phyloP scores from a whole-genome alignment of 2,797 vertebrate species.

The Hyperoplus immaculatus region DNA sequence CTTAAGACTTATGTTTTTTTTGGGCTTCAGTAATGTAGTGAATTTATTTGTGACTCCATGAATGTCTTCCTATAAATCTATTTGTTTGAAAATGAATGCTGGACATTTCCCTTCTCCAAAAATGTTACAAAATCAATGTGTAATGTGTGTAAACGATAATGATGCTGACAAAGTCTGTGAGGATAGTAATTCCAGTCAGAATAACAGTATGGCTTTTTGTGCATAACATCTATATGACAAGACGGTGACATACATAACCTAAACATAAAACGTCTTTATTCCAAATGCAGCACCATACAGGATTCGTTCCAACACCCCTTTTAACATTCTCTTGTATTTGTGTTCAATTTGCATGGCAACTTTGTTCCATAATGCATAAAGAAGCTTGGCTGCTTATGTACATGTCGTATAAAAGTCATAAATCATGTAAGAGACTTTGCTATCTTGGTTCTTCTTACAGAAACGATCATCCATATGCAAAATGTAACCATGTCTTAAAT shows the following conservation, averaged over 20 bases:
- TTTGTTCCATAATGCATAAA: constrained; percentile 68
- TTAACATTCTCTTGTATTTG: constrained; percentile 66
- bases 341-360: constrained; percentile 73
- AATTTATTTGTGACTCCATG: constrained; percentile 60
- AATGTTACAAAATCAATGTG: constrained; percentile 31
- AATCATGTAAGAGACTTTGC: constrained; percentile 61
- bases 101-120: constrained; percentile 32
- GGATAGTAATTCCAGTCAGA: constrained; percentile 57
- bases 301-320: constrained; percentile 61
- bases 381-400: constrained; percentile 72
- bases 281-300: constrained; percentile 58
- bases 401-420: constrained; percentile 67
- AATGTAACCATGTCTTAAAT: constrained; percentile 72
- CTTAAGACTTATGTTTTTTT: constrained; percentile 18
- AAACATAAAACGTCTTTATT: constrained; percentile 60
- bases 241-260: constrained; percentile 48
- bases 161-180: constrained; percentile 49
- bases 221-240: constrained; percentile 50
- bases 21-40: constrained; percentile 33
- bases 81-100: constrained; percentile 48
- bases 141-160: constrained; percentile 51
- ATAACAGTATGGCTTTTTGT: constrained; percentile 45
- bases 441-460: constrained; percentile 67
- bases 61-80: constrained; percentile 57
- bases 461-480: constrained; percentile 61